Evolutionary conservation across 2,888 invertebrate genomes (phyloP), one percentile per base, ranked within the genome.

Genomic region (Lepidonotus clava): DNA sequence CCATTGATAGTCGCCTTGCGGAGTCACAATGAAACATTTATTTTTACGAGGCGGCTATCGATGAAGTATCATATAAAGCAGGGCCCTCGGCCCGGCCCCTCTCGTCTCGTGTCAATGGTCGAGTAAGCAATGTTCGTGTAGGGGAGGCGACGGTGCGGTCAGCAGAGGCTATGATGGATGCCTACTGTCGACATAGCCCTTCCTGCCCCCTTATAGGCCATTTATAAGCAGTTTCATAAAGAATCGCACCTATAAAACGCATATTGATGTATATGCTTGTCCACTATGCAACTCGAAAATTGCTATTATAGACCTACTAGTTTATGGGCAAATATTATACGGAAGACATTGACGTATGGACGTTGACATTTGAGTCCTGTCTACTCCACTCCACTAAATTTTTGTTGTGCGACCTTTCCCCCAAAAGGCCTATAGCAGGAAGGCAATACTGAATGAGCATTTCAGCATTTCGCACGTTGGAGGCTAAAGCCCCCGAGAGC

Each of bases 21-120:
- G 28, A 2, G 61, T 61, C 61, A 61, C 61, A 61, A 61, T 61
- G 61, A 61, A 61, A 61, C 61, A 61, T 61, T 61, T 61, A 61
- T 61, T 6, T 61, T 24, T 61, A 61, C 61, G 61, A 61, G 61
- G 61, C 61, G 61, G 28, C 24, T 61, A 61, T 61, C 61, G 61
- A 61, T 32, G 24, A 24, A n/a, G 11, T 61, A 61, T 61, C 61
- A 61, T 61, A 61, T 61, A 61, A 61, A 61, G 61, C 61, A 28
- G 28, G 4, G 24, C 11, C 5, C 28, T n/a, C n/a, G n/a, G 28
- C 4, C 61, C 61, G 28, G 61, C 61, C 61, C 61, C 28, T n/a
- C 61, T 61, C 61, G 61, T 61, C 61, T 11, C 28, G 61, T 24
- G 28, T 61, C n/a, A 32, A 24, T 18, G 61, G n/a, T 61, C 28